phyloP scores from a whole-genome alignment of 2,113 vertebrate species.

The Cololabis saira region DNA sequence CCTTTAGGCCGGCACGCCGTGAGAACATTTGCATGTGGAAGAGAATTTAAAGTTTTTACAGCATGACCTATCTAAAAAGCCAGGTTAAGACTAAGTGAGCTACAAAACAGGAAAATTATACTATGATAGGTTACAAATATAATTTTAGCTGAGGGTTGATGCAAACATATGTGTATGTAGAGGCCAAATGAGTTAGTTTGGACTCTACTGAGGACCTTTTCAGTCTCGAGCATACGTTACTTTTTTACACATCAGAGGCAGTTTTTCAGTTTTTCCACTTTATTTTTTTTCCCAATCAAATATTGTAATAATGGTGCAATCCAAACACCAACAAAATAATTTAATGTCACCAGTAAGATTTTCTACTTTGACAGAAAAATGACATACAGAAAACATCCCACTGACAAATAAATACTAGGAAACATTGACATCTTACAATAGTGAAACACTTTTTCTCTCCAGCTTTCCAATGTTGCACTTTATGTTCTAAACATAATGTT shows the following conservation, averaged over 20 bases:
- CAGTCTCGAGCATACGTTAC: slow-evolving; percentile 24
- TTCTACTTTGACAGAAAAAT: slow-evolving; percentile 60
- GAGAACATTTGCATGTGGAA: slow-evolving; percentile 32
- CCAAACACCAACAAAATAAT: slow-evolving; percentile 55
- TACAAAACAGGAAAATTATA: slow-evolving; percentile 47
- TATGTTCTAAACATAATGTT: slow-evolving; percentile 49
- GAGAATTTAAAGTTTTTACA: slow-evolving; percentile 27
- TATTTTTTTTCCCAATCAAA: slow-evolving; percentile 2
- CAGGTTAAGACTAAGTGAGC: slow-evolving; percentile 24
- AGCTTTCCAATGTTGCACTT: slow-evolving; percentile 44
- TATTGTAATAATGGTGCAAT: slow-evolving; percentile 32
- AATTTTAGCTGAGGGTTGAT: too few relatives aligned
- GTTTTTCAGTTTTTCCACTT: slow-evolving; percentile 22
- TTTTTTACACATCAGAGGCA: slow-evolving; percentile 59
- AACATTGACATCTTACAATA: slow-evolving; percentile 73
- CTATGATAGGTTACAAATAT: slow-evolving; percentile 52
- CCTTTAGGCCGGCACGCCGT: slow-evolving; percentile 17
- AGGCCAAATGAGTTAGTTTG: slow-evolving; percentile 7
- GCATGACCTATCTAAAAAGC: slow-evolving; percentile 19
- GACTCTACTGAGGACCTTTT: slow-evolving; percentile 7
- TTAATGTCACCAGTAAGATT: slow-evolving; percentile 45
- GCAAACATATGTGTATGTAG: slow-evolving; percentile 19
- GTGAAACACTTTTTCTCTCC: slow-evolving; percentile 37
- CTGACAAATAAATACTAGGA: slow-evolving; percentile 79
- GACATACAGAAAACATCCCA: slow-evolving; percentile 66